Evolutionary conservation across 2,888 invertebrate genomes (phyloP).

Genomic region (Punctoribates punctum): DNA sequence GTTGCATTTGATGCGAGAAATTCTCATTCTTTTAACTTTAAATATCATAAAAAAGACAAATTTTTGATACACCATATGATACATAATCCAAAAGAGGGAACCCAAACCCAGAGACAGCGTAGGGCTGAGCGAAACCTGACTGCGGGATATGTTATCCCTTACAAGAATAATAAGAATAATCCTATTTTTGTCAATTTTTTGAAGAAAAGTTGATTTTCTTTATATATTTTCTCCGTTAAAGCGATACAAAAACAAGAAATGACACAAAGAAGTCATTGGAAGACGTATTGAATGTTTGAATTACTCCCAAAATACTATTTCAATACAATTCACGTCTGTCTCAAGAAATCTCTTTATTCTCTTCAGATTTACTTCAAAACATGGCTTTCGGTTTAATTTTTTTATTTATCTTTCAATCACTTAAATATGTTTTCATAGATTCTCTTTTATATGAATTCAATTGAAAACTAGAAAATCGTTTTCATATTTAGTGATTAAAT

Average conservation of each 20-base stretch:
- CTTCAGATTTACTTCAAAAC: neutral
- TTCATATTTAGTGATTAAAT: too few species aligned
- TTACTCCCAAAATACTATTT: neutral
- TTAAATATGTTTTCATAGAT: neutral
- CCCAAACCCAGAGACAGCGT: too few species aligned
- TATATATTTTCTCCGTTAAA: constrained; percentile 2
- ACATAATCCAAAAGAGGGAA: too few species aligned
- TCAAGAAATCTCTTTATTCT: neutral
- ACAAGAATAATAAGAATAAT: constrained; percentile 11
- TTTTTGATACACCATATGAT: too few species aligned
- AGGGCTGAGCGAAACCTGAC: neutral
- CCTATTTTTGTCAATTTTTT: neutral
- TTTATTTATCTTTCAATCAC: neutral
- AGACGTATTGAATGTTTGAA: neutral
- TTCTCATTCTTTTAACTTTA: too few species aligned
- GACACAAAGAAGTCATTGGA: neutral
- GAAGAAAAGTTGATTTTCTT: neutral
- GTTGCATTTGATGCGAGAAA: too few species aligned
- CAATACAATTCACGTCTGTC: neutral
- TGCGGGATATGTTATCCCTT: neutral
- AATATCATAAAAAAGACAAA: too few species aligned
- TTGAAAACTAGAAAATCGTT: too few species aligned
- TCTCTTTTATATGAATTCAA: too few species aligned
- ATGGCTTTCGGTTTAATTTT: neutral
- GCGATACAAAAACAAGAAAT: neutral